phyloP scores from a whole-genome alignment of 2,888 invertebrate genomes.

The Lobophora halterata region DNA sequence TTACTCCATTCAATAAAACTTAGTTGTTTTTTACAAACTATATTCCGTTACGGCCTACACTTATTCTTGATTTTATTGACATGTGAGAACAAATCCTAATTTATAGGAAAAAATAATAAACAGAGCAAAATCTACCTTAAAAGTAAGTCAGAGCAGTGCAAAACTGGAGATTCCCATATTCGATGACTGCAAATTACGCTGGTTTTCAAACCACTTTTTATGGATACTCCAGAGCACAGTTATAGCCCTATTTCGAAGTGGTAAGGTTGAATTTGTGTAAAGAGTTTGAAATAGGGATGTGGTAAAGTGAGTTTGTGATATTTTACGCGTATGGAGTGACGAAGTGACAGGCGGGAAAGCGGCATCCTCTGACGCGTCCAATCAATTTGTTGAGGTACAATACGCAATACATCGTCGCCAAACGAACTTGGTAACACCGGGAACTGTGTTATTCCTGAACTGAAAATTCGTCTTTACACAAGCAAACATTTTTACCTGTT shows the following conservation, averaged over 20 bases:
- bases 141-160: not conserved
- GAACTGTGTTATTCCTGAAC: slow-evolving; percentile 42
- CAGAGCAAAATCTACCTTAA: slow-evolving; percentile 6
- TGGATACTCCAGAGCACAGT: not conserved
- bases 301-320: slow-evolving; percentile 34
- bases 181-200: slow-evolving; percentile 28
- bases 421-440: slow-evolving; percentile 65
- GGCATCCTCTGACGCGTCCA: slow-evolving; percentile 67
- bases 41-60: slow-evolving; percentile 38
- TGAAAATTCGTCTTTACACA: no score
- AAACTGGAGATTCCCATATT: slow-evolving; percentile 11
- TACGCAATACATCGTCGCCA: slow-evolving; percentile 67
- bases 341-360: slow-evolving; percentile 68
- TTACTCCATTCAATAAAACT: slow-evolving; percentile 27
- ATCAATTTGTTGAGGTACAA: slow-evolving; percentile 75
- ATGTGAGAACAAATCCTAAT: slow-evolving; percentile 30
- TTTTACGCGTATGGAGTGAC: slow-evolving; percentile 63
- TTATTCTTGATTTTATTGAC: slow-evolving; percentile 38
- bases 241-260: slow-evolving; percentile 9
- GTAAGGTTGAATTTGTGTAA: slow-evolving; percentile 27
- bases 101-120: not conserved
- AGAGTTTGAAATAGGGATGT: slow-evolving; percentile 11
- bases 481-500: no score
- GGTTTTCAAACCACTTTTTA: slow-evolving; percentile 20
- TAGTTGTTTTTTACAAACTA: slow-evolving; percentile 25